Evolutionary conservation across 2,797 vertebrate genomes (phyloP).

Genomic region (Dermochelys coriacea): DNA sequence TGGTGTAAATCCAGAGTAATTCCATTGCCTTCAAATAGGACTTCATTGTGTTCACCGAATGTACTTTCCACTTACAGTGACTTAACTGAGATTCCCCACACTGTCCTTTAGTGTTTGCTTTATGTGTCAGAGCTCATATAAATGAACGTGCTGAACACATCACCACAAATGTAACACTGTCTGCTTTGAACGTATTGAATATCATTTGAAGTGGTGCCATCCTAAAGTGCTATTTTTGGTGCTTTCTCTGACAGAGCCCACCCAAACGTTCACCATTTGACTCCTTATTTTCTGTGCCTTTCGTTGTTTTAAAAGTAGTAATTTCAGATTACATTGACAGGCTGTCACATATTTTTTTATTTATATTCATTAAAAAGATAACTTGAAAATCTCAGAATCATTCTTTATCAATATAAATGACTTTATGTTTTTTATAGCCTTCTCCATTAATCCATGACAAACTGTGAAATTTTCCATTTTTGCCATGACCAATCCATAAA

Average conservation of each 20-base stretch:
- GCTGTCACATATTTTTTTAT: neutral
- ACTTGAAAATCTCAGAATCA: constrained; percentile 11
- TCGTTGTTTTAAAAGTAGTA: neutral
- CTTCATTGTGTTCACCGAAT: neutral
- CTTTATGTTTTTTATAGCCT: constrained; percentile 47
- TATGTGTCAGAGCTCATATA: constrained; percentile 1
- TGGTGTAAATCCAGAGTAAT: neutral
- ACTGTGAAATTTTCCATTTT: constrained; percentile 63
- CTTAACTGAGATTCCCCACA: neutral
- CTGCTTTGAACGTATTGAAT: neutral
- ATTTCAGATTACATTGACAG: constrained; percentile 11
- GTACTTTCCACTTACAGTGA: neutral
- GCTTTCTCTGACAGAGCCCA: neutral
- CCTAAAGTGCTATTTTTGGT: neutral
- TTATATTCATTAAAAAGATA: constrained; percentile 38
- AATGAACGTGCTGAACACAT: neutral
- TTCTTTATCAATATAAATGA: constrained; percentile 39
- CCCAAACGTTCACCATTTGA: neutral
- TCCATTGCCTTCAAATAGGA: neutral
- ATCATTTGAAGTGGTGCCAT: neutral
- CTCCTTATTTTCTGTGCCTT: neutral
- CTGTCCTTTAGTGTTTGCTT: neutral
- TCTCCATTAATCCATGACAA: constrained; percentile 53
- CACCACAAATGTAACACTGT: neutral
- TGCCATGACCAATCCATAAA: constrained; percentile 55